Percentiles rank a stretch among this genome's conserved stretches.
Conservation (phyloP, 2,113 vertebrate species). For the Plecotus auritus region DNA sequence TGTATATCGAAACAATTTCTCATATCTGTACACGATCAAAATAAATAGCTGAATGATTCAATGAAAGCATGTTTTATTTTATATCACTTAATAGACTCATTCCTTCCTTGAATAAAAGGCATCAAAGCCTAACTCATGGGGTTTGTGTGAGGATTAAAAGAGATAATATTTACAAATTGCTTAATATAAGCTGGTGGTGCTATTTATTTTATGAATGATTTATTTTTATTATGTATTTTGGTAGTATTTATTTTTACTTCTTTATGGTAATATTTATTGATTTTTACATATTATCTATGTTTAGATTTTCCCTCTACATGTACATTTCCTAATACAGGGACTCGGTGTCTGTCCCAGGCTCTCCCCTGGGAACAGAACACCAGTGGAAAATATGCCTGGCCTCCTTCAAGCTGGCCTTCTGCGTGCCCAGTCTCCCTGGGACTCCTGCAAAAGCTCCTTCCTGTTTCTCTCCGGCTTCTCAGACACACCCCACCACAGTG, state of each 20-base stretch:
- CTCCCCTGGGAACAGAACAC: not conserved
- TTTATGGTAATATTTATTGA: not conserved
- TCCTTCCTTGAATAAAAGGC: not conserved
- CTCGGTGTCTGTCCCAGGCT: not conserved
- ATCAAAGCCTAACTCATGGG: not conserved
- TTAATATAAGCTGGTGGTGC: not conserved
- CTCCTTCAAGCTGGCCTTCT: not conserved
- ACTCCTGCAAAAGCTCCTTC: conserved; percentile 40
- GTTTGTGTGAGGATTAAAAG: not conserved
- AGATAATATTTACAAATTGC: not conserved
- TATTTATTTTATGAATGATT: not conserved
- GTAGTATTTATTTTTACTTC: not conserved
- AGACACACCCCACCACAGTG: conserved; percentile 73
- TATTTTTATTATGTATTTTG: not conserved
- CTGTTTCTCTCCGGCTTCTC: conserved; percentile 50
- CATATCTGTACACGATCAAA: not conserved
- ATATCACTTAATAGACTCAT: not conserved
- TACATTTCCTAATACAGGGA: not conserved
- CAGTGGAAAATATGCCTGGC: not conserved
- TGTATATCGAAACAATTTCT: not conserved
- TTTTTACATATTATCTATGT: not conserved
- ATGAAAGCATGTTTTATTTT: not conserved
- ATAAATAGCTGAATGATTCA: not conserved
- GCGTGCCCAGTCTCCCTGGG: not conserved
- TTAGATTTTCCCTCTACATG: not conserved